These are phyloP conservation scores for Dendrocincla fuliginosa DNA, from an alignment of 2,797 vertebrate species.

Conservation along the genomic window DNA sequence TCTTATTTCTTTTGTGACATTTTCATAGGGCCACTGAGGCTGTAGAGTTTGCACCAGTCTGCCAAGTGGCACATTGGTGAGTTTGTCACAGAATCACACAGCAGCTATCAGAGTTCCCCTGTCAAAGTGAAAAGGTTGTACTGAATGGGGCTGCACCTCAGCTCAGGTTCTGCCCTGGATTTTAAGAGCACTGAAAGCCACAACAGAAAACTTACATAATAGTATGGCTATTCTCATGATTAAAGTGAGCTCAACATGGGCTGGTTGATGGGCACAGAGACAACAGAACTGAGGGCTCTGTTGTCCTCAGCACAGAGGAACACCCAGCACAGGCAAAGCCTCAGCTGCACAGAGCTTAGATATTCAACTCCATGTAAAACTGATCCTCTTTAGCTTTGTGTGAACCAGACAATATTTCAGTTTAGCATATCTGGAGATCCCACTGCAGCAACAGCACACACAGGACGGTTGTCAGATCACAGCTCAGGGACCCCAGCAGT, in stretches of 20 bases:
- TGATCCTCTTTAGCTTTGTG: background rate
- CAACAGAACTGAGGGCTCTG: background rate
- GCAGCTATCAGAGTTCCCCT: background rate
- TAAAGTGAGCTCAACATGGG: rapidly evolving
- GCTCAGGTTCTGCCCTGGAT: background rate
- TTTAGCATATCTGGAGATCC: background rate
- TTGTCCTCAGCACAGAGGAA: background rate
- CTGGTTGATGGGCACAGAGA: background rate
- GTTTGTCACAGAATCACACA: background rate
- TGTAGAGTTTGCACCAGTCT: background rate
- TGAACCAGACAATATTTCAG: background rate
- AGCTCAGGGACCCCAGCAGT: background rate
- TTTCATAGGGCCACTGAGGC: background rate
- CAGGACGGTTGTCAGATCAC: background rate
- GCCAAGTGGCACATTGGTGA: background rate
- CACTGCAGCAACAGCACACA: background rate
- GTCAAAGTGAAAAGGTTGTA: background rate
- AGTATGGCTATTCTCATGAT: rapidly evolving
- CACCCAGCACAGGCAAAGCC: background rate
- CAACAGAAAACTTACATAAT: background rate
- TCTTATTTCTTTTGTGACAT: background rate
- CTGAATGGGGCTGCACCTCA: background rate
- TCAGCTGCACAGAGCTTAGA: background rate
- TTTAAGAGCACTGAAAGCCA: background rate
- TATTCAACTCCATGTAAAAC: background rate